Percentiles rank a stretch among this genome's conserved stretches.
Evolutionary conservation across 2,888 invertebrate species (phyloP).

Genomic region (Fragum whitleyi): DNA sequence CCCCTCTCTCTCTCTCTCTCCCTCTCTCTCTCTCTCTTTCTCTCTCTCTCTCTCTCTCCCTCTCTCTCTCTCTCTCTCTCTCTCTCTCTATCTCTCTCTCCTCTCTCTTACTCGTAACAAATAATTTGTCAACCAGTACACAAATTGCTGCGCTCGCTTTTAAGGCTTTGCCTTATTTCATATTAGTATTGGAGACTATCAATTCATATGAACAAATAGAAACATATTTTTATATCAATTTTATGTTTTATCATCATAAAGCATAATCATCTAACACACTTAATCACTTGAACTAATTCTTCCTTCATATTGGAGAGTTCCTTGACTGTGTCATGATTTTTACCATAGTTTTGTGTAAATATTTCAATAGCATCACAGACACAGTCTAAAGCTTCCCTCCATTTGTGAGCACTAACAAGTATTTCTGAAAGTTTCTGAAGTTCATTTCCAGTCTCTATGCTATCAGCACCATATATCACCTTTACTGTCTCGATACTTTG

Average conservation of each 20-base stretch:
- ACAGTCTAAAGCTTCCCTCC: conserved; percentile 78
- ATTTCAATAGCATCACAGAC: conserved; percentile 64
- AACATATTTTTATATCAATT: too few species aligned
- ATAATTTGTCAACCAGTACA: too few species aligned
- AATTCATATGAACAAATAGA: background rate
- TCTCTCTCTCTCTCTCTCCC: too few species aligned
- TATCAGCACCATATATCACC: conserved; percentile 88
- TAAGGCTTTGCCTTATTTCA: too few species aligned
- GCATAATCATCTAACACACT: background rate
- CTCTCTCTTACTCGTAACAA: too few species aligned
- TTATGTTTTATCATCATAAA: background rate
- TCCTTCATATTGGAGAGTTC: conserved; percentile 62
- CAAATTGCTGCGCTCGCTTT: too few species aligned
- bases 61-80: too few species aligned
- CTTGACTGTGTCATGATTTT: conserved; percentile 66
- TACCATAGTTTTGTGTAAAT: conserved; percentile 70
- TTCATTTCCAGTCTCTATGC: conserved; percentile 89
- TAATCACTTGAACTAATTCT: conserved; percentile 44
- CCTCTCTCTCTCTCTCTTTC: too few species aligned
- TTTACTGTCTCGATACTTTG: conserved; percentile 88
- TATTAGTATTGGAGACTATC: too few species aligned
- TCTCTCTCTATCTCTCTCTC: too few species aligned
- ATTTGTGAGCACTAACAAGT: conserved; percentile 85
- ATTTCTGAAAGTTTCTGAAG: conserved; percentile 89
- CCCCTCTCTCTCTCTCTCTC: too few species aligned